Percentiles rank a stretch among this genome's conserved stretches.
These are phyloP conservation scores for Erannis defoliaria DNA, from an alignment of 2,888 invertebrate genomes.

Conservation along the genomic window DNA sequence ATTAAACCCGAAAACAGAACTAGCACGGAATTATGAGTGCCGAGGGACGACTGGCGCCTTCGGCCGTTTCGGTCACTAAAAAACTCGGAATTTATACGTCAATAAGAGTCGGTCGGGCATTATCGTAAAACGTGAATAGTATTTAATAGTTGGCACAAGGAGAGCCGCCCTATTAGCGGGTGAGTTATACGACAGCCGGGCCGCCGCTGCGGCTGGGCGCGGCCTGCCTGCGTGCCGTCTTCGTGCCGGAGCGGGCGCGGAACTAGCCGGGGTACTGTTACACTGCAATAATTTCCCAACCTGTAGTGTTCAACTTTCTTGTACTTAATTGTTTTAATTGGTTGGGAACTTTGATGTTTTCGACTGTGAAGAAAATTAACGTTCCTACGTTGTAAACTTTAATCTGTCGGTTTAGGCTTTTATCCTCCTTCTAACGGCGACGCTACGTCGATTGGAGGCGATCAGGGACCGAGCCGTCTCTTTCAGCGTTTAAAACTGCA, in stretches of 20 bases:
- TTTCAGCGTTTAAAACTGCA: too few relatives aligned
- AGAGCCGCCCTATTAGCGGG: conserved; percentile 79
- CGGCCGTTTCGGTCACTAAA: conserved; percentile 68
- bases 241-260: not conserved
- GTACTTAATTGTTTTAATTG: conserved; percentile 45
- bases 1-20: conserved; percentile 80
- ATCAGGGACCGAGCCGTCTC: too few relatives aligned
- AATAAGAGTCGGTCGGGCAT: conserved; percentile 81
- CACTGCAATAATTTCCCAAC: conserved; percentile 36
- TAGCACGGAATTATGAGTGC: conserved; percentile 78
- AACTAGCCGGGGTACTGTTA: not conserved
- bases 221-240: not conserved
- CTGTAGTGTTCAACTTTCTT: conserved; percentile 39
- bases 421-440: not conserved
- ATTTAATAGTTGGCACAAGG: conserved; percentile 82
- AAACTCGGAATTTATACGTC: conserved; percentile 80
- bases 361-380: conserved; percentile 16
- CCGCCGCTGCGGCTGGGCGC: not conserved
- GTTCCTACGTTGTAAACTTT: conserved; percentile 10
- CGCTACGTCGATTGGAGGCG: too few relatives aligned
- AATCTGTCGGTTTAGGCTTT: conserved; percentile 6
- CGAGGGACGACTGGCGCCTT: conserved; percentile 81
- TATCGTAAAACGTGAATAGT: conserved; percentile 82
- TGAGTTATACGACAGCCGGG: conserved; percentile 78
- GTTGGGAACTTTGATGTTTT: conserved; percentile 39